Percentiles rank a stretch among this genome's conserved stretches.
Evolutionary conservation across 2,113 vertebrate species (phyloP).

Genomic region (Pygoscelis adeliae): DNA sequence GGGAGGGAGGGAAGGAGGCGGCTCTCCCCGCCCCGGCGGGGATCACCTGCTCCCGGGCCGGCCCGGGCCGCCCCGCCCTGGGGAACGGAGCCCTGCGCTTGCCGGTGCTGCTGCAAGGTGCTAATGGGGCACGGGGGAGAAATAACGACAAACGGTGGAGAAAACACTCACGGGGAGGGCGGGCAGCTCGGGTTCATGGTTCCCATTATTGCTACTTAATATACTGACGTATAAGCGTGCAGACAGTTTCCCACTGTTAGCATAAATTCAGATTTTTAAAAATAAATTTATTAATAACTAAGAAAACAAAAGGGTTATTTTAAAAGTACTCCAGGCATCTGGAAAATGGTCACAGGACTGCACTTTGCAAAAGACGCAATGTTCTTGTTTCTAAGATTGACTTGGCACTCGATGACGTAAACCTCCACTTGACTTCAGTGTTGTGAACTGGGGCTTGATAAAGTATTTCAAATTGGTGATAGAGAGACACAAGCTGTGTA

Average conservation of each 20-base stretch:
- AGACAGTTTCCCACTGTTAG: fast-evolving
- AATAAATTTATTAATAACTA: background rate
- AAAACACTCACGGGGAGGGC: background rate
- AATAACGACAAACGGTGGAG: fast-evolving
- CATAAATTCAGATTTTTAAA: fast-evolving
- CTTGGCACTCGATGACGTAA: background rate
- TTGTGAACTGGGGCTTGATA: background rate
- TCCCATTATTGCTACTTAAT: fast-evolving
- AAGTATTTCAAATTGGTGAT: fast-evolving
- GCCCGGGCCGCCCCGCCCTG: background rate
- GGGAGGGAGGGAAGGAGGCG: background rate
- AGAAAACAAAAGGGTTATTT: background rate
- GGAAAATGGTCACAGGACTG: background rate
- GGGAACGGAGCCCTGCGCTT: background rate
- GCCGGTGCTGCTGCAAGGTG: background rate
- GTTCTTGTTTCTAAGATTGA: background rate
- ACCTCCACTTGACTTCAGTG: background rate
- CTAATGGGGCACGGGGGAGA: background rate
- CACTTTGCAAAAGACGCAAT: background rate
- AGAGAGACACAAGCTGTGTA: fast-evolving
- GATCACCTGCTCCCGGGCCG: background rate
- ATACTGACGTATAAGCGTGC: fast-evolving
- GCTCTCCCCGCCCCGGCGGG: background rate
- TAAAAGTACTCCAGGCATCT: background rate
- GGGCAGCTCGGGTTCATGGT: background rate